phyloP scores from a whole-genome alignment of 2,113 vertebrate genomes.

The Ia io region DNA sequence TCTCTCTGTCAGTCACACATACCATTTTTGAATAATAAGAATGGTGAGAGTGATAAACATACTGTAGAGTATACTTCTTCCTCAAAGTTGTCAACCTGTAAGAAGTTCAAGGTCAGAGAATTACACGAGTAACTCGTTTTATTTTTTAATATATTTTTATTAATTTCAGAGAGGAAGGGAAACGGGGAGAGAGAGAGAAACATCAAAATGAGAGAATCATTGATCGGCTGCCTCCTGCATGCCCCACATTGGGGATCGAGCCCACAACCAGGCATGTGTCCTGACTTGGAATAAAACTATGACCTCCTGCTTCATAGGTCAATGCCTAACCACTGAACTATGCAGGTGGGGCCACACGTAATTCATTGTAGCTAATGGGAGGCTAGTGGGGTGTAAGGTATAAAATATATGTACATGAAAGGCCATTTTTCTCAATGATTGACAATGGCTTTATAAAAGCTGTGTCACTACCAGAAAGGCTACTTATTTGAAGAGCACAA shows the following conservation, averaged over 20 bases:
- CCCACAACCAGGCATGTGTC: too few relatives aligned
- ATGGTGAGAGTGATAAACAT: conserved; percentile 16
- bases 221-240: too few relatives aligned
- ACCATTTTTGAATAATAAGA: conserved; percentile 50
- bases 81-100: not conserved
- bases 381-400: not conserved
- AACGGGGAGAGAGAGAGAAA: too few relatives aligned
- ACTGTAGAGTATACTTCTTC: not conserved
- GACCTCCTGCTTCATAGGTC: too few relatives aligned
- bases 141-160: too few relatives aligned
- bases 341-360: not conserved
- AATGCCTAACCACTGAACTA: too few relatives aligned
- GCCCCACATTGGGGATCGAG: too few relatives aligned
- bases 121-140: not conserved
- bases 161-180: too few relatives aligned
- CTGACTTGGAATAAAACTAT: too few relatives aligned
- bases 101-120: conserved; percentile 48
- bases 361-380: not conserved
- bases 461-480: not conserved
- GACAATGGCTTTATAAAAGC: not conserved
- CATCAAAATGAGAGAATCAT: too few relatives aligned
- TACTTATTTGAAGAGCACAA: not conserved
- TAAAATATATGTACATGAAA: not conserved
- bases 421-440: not conserved
- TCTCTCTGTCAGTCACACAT: not conserved